These are phyloP conservation scores for Eupithecia inturbata DNA, from an alignment of 2,888 invertebrate species.

Conservation along the genomic window DNA sequence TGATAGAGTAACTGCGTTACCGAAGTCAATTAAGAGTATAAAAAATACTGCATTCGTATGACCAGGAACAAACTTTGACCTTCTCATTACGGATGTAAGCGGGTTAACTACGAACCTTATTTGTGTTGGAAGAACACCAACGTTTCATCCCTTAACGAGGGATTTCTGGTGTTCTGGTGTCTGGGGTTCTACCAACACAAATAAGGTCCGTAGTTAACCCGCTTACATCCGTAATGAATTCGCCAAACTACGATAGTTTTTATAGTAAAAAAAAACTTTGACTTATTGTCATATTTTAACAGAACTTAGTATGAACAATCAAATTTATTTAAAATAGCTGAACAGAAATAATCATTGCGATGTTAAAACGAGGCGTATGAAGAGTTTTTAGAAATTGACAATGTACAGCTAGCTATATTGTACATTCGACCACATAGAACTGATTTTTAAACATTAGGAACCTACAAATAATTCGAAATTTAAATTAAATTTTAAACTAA, in stretches of 20 bases:
- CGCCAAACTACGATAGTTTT: no score
- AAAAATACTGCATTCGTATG: slow-evolving; percentile 40
- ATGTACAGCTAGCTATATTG: neutral
- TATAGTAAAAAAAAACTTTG: no score
- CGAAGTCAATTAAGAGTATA: slow-evolving; percentile 74
- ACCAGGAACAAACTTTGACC: neutral
- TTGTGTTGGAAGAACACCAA: no score
- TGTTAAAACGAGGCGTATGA: neutral
- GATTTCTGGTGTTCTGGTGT: no score
- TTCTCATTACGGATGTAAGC: no score
- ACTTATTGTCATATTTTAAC: neutral
- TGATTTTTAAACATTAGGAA: neutral
- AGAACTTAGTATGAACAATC: neutral
- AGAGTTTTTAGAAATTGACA: neutral
- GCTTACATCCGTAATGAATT: no score
- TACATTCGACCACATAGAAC: neutral
- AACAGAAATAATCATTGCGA: neutral
- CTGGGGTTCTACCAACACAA: no score
- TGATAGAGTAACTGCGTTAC: slow-evolving; percentile 66
- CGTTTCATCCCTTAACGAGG: no score
- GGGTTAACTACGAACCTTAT: no score
- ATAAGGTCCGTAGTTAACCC: no score
- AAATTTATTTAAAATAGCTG: neutral
- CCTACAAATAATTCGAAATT: neutral
- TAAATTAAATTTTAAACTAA: neutral